Base-by-base conservation (phyloP, 2,113 vertebrate genomes). In the Podocnemis expansa region DNA sequence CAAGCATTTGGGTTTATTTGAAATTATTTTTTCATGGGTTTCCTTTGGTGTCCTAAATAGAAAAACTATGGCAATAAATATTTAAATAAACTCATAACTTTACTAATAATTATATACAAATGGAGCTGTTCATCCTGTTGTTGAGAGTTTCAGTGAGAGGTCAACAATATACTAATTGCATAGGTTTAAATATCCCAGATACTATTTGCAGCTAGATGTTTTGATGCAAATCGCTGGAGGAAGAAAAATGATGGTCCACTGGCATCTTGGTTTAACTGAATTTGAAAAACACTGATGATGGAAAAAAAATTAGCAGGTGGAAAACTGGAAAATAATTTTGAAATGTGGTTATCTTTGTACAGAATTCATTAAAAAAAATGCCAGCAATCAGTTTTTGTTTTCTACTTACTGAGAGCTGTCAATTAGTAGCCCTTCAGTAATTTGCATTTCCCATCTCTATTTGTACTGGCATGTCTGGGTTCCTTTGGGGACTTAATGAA, bases 111-210 rank as follows among this genome's bases (percentile, higher is more conserved):
- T 43, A 29, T 4, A 73, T 93, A 82, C 91, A 67, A 54, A 84
- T 21, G 4, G 41, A 47, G 27, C 75, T 76, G 43, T 27, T 76
- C 43, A 29, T 45, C 31, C 43, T 76, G 41, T 29, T 45, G 14
- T 9, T 60, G 12, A 10, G 43, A 88, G 49, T 92, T 94, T 29
- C 83, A 70, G 8, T 38, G 34, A 49, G 22, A 85, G 85, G 81
- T 38, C 79, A 0, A 0, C 3, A 67, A 34, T n/a, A 34, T 49
- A 63, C 73, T 79, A 10, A 45, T 76, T 51, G 52, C 17, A 17
- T 90, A 94, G 67, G 89, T 86, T 94, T 89, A 85, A n/a, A 52
- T 92, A 78, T n/a, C 52, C 80, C 38, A 1, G 43, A 73, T 87
- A 80, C 34, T 9, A 54, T 8, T 73, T 25, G 16, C 22, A 52